Base-by-base conservation (phyloP, 2,888 invertebrate genomes). In the Ormia ochracea region DNA sequence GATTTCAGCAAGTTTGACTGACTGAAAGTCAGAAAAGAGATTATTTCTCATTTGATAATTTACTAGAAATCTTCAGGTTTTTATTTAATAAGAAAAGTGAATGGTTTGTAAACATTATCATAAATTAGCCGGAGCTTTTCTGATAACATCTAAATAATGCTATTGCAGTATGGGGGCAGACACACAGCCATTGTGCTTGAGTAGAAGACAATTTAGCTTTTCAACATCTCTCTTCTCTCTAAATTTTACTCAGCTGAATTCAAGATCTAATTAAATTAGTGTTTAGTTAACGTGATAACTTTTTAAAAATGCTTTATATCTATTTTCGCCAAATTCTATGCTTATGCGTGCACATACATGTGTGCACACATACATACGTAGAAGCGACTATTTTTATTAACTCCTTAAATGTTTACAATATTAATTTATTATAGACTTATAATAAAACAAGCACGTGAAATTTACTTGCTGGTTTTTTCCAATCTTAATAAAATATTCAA, bases 391-490 rank as follows among this genome's bases (percentile, higher is more conserved):
- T 38, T 38, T 14, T 38, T 38, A 38, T 12, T n/a, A n/a, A n/a
- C 36, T 38, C 36, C n/a, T 38, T 38, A 38, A n/a, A 38, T 38
- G 4, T n/a, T 38, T 38, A 38, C 4, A 7, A 6, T 31, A 31
- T 6, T 23, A 5, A 45, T 45, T 45, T 10, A 19, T 23, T 10
- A 23, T 4, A 43, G 17, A 43, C 19, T 43, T 50, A 28, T 50
- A n/a, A n/a, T 3, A 26, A 56, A 17, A 33, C 23, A 6, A 70
- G 48, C 63, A 78, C 76, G 69, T 73, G 78, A 65, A 70, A 58
- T 43, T 3, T 3, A 9, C 38, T 63, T 33, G 19, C 66, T 77
- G 77, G 70, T 82, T 77, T 26, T 77, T 82, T 82, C 70, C 74
- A 77, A 77, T 70, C 65, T 33, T 54, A 68, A 70, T 63, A 17